Evolutionary conservation across 2,113 vertebrate species (phyloP), one percentile per base, ranked within the genome.

Genomic region (Onychostoma macrolepis): DNA sequence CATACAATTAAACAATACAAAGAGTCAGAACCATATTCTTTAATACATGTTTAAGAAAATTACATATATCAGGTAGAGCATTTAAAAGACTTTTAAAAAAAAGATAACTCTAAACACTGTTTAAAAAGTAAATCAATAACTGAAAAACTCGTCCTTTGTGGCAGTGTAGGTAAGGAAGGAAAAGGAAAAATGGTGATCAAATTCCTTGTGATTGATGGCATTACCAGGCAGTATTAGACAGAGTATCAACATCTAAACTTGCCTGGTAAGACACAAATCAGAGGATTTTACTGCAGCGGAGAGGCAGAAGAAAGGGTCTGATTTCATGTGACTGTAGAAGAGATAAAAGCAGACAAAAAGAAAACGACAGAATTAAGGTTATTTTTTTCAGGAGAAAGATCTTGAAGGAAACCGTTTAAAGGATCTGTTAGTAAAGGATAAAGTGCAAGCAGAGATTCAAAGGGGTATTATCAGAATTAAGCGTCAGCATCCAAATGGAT

Each of bases 221-320:
- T 97, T 97, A 97, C 96, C 96, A 97, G 96, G 95, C 96, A 97
- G 96, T 97, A 97, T 97, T 97, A 97, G 96, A 97, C 95, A 92
- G 85, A 85, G 36, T 92, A 94, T 80, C 83, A 90, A 96, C 94
- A 94, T 97, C 96, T 96, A 97, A 96, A 94, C 91, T 79, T 97
- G 96, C 93, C 96, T 96, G 96, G 96, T 97, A 97, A 97, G 96
- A 95, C 96, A 85, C 91, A 94, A 94, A 96, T 96, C 95, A 6
- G 89, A 83, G 88, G 90, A 89, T 87, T 88, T 83, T 58, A 80
- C 61, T 79, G n/a, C 80, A 56, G 43, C n/a, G 9, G 13, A 83
- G 56, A 56, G 45, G 71, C 77, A 71, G 67, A 83, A 53, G 30
- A 58, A 80, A 67, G 21, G 2, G 8, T 56, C 21, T 11, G 88